Base-by-base conservation (phyloP, 2,113 vertebrate genomes). In the Ictalurus punctatus region DNA sequence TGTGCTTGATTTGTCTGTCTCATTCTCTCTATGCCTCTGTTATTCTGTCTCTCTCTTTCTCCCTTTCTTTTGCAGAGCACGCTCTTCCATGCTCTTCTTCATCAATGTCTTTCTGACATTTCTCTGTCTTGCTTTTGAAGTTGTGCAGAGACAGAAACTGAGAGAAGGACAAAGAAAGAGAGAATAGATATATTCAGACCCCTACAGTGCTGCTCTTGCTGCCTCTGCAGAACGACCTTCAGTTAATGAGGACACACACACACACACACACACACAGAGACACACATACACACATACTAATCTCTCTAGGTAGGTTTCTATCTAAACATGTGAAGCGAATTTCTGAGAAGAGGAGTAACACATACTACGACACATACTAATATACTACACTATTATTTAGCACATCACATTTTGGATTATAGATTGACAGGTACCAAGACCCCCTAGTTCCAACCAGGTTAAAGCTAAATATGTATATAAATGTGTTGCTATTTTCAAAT, bases 151-250 rank as follows among this genome's bases (percentile, higher is more conserved):
- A 59, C 17, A 23, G 54, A 59, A 82, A 61, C 30, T 4, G n/a
- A 58, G 16, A 13, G 19, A 83, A 83, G n/a, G 30, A 37, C 56
- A 59, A 61, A 83, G 81, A 37, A 40, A 2, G 40, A 40, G 34
- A 83, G 58, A 83, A 40, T 61, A 83, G 81, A 83, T 63, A 48
- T 61, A 83, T 61, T 83, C 81, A 83, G 81, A 83, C 81, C 81
- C 81, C 81, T 61, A 83, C 56, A 61, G 56, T 63, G 56, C 81
- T 83, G 81, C 81, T 61, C 58, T 61, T 37, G 25, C 81, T 37
- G 58, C 56, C 81, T 40, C 58, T 83, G 81, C 58, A 23, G 81
- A 83, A 83, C 17, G 56, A 83, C 81, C 81, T 83, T 83, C 81
- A 83, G 56, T 83, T 83, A 83, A 83, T 61, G 81, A 83, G 81